Evolutionary conservation across 2,113 vertebrate genomes (phyloP).

Genomic region (Etheostoma spectabile): DNA sequence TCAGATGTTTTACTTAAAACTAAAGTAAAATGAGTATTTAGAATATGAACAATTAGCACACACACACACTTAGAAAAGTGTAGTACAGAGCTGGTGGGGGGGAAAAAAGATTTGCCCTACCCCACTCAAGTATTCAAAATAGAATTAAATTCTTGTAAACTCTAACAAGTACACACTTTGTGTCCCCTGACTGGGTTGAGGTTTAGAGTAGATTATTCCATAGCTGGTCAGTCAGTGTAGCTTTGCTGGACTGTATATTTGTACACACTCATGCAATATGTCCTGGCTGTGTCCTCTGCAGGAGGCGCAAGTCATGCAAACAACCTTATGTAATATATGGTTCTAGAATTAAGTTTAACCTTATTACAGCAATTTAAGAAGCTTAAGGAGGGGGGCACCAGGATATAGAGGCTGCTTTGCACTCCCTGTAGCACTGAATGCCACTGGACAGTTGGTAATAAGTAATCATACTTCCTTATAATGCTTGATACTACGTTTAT

Average conservation of each 20-base stretch:
- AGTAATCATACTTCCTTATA: constrained; percentile 6
- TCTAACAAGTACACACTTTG: background rate
- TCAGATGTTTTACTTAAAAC: too few relatives aligned
- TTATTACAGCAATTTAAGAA: constrained; percentile 56
- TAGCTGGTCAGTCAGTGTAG: background rate
- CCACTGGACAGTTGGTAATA: constrained; percentile 42
- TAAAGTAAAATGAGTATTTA: too few relatives aligned
- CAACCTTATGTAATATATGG: constrained; percentile 50
- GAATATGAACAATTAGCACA: too few relatives aligned
- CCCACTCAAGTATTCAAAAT: background rate
- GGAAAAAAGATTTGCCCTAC: background rate
- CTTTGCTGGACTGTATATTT: background rate
- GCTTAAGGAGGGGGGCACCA: constrained; percentile 38
- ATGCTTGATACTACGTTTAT: too few relatives aligned
- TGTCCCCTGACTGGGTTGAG: constrained; percentile 5
- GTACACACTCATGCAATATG: background rate
- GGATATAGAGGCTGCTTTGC: background rate
- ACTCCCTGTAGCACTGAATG: constrained; percentile 5
- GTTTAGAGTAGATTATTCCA: background rate
- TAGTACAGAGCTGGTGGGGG: background rate
- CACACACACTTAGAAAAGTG: too few relatives aligned
- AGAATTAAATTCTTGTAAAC: background rate
- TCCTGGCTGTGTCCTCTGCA: background rate
- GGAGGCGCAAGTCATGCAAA: background rate
- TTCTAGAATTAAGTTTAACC: constrained; percentile 55